These are phyloP conservation scores for Mythimna ferrago DNA, from an alignment of 2,888 invertebrate species.

Conservation along the genomic window DNA sequence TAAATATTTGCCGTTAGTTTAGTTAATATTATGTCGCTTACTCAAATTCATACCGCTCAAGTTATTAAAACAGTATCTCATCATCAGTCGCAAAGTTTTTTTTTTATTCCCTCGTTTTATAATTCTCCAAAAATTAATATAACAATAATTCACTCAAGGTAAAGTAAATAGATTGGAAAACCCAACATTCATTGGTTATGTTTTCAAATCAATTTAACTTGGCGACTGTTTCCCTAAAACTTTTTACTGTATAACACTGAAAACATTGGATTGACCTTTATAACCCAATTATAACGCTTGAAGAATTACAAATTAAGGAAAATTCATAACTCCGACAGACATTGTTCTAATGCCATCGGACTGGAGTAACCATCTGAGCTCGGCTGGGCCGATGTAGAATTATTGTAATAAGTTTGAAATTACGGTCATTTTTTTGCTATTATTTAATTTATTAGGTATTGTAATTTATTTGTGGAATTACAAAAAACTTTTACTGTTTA, in stretches of 20 bases:
- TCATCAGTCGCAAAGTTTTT: too few relatives aligned
- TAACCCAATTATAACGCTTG: conserved; percentile 35
- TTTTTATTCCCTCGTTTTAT: too few relatives aligned
- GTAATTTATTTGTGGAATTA: not conserved
- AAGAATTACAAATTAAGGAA: conserved; percentile 42
- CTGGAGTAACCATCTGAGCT: conserved; percentile 2
- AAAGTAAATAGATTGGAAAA: not conserved
- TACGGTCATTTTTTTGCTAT: not conserved
- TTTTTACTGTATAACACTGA: conserved; percentile 2
- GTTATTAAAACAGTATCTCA: too few relatives aligned
- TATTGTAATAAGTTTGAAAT: conserved; percentile 2
- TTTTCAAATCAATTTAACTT: not conserved
- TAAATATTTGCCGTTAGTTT: too few relatives aligned
- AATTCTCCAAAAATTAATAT: not conserved
- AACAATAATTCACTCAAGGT: not conserved
- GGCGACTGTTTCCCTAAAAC: not conserved
- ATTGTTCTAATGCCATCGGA: conserved; percentile 25
- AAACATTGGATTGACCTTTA: not conserved
- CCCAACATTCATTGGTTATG: not conserved
- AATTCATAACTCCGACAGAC: conserved; percentile 30
- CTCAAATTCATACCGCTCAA: too few relatives aligned
- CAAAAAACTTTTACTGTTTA: not conserved
- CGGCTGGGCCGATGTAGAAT: not conserved
- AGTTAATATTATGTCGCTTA: too few relatives aligned
- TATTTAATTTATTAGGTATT: not conserved